phyloP scores from a whole-genome alignment of 2,113 vertebrate species.

The Pithys albifrons region DNA sequence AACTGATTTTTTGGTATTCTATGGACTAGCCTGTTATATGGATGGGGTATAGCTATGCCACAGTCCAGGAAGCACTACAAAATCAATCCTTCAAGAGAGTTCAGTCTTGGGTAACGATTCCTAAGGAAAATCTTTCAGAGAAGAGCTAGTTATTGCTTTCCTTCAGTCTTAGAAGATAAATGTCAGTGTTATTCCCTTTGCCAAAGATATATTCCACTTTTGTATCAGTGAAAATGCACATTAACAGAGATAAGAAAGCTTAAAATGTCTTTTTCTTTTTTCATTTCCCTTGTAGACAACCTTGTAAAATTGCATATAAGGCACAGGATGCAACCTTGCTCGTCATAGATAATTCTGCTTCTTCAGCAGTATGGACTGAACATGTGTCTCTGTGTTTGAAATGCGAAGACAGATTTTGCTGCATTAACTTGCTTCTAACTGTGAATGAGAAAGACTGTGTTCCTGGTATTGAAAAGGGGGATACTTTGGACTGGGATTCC shows the following conservation, averaged over 20 bases:
- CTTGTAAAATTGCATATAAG: neutral
- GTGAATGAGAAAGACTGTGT: neutral
- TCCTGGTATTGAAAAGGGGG: neutral
- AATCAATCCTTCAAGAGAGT: neutral
- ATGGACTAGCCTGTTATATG: no score
- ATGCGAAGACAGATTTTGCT: neutral
- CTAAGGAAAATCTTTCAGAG: neutral
- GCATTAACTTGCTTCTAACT: neutral
- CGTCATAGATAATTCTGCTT: neutral
- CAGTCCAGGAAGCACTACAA: neutral
- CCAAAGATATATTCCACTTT: neutral
- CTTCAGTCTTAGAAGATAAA: neutral
- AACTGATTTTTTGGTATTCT: neutral
- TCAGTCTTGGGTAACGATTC: neutral
- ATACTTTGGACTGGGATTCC: neutral
- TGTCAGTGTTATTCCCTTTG: neutral
- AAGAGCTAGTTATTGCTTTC: neutral
- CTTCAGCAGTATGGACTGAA: neutral
- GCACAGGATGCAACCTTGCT: neutral
- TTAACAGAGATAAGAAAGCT: neutral
- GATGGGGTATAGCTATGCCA: neutral
- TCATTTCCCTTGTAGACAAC: neutral
- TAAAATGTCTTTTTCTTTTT: neutral
- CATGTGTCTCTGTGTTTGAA: neutral
- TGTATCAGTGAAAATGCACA: neutral